Evolutionary conservation across 2,888 invertebrate species (phyloP).

Genomic region (Nymphalis urticae): DNA sequence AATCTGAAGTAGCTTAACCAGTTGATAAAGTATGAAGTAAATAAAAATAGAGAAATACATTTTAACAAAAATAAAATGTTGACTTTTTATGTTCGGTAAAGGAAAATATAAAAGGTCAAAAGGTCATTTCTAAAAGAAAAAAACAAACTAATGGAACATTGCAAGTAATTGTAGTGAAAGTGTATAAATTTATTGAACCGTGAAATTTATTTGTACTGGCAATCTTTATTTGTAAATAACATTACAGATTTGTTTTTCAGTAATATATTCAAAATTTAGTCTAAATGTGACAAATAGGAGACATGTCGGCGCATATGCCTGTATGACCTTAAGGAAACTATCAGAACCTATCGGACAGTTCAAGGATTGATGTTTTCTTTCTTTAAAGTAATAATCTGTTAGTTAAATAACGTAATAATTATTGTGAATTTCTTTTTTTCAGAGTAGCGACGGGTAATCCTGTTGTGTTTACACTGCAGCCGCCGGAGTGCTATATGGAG

Average conservation of each 20-base stretch:
- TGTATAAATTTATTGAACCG: constrained; percentile 16
- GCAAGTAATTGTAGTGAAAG: constrained; percentile 39
- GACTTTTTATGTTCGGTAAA: too few species aligned
- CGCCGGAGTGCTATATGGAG: constrained; percentile 98
- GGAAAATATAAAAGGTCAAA: neutral
- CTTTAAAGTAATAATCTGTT: neutral
- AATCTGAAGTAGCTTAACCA: too few species aligned
- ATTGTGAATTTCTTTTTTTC: constrained; percentile 27
- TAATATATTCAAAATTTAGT: too few species aligned
- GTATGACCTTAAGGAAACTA: too few species aligned
- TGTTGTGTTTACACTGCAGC: constrained; percentile 94
- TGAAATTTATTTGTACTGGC: constrained; percentile 8
- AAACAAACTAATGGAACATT: constrained; percentile 17
- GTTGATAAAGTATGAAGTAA: too few species aligned
- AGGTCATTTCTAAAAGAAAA: constrained; percentile 19
- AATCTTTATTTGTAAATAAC: neutral
- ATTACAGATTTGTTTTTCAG: too few species aligned
- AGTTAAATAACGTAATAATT: neutral
- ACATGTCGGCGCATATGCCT: too few species aligned
- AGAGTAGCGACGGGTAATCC: constrained; percentile 97
- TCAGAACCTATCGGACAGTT: too few species aligned
- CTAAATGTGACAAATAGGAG: too few species aligned
- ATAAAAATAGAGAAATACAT: too few species aligned
- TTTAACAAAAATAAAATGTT: too few species aligned
- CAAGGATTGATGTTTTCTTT: too few species aligned